Evolutionary conservation across 2,113 vertebrate species (phyloP).

Genomic region (Limanda limanda): DNA sequence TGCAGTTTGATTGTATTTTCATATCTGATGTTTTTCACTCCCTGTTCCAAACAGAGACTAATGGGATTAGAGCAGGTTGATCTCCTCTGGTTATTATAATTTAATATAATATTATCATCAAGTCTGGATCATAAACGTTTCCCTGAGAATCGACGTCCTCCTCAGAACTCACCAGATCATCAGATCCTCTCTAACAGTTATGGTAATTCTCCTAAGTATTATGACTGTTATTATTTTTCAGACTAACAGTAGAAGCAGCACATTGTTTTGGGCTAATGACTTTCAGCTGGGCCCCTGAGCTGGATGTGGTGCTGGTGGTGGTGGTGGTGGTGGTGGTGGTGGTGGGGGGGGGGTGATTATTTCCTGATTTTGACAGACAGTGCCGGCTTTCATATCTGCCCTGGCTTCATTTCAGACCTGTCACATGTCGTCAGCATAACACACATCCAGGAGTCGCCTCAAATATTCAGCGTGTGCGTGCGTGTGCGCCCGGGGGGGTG

Average conservation of each 20-base stretch:
- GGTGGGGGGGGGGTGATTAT: slow-evolving; percentile 87
- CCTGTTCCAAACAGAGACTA: slow-evolving; percentile 29
- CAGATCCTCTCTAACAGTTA: slow-evolving; percentile 87
- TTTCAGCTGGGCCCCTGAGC: slow-evolving; percentile 89
- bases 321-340: slow-evolving; percentile 77
- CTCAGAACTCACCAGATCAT: slow-evolving; percentile 77
- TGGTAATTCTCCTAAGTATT: slow-evolving; percentile 87
- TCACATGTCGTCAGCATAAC: slow-evolving; percentile 87
- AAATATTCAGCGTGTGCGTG: slow-evolving; percentile 69
- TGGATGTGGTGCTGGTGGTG: slow-evolving; percentile 82
- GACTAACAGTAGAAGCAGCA: slow-evolving; percentile 91
- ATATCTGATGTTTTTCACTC: slow-evolving; percentile 31
- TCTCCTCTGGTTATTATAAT: slow-evolving; percentile 50
- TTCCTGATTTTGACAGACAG: slow-evolving; percentile 93
- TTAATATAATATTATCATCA: slow-evolving; percentile 67
- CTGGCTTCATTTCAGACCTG: slow-evolving; percentile 86
- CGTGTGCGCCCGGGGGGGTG: slow-evolving; percentile 33
- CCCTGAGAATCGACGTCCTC: slow-evolving; percentile 61
- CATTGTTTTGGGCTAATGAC: slow-evolving; percentile 92
- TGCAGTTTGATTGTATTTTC: slow-evolving; percentile 32
- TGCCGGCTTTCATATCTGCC: slow-evolving; percentile 89
- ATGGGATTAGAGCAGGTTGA: slow-evolving; percentile 48
- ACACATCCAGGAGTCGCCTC: slow-evolving; percentile 82
- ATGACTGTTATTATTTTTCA: slow-evolving; percentile 80
- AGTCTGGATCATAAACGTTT: slow-evolving; percentile 26